Base-by-base conservation (phyloP, 1,140 invertebrate genomes). In the Philopotamus ludificatus region DNA sequence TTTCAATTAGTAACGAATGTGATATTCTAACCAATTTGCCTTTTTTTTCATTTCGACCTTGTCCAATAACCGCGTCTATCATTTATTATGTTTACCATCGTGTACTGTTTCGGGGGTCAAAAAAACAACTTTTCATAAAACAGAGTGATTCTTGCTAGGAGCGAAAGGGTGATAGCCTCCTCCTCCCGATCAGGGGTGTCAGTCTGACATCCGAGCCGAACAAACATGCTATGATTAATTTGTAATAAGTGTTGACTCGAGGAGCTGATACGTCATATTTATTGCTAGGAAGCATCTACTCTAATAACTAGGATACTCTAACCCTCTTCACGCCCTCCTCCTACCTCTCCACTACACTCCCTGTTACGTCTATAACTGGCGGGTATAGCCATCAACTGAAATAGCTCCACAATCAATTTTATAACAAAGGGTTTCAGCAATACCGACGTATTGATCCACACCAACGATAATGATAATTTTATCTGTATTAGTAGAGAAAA, bases 211-310 rank as follows among this genome's bases (percentile, higher is more conserved):
- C 26, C 47, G 42, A 62, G 49, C 49, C 26, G 25, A 64, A 64
- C 51, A 61, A 68, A 68, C 57, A 65, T 49, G 49, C 34, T 18
- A 62, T 65, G 67, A 68, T 68, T 68, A 68, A 65, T 68, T 68
- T 59, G 47, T 68, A 68, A 61, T 60, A 68, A 68, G 51, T 68
- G 62, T 68, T 65, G 67, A 61, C 62, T 61, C 42, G 54, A 57
- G 20, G 54, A 42, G 54, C 34, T 57, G 54, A 57, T 57, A 57
- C 21, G 39, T 28, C 51, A 55, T 55, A 55, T 55, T 55, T 55
- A 55, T 55, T 55, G 28, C 23, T 39, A 8, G 51, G 20, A 55
- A 55, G 12, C 20, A 16, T 34, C 28, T n/a, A n/a, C n/a, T n/a
- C 22, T 12, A 25, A 21, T 8, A 44, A 44, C 41, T 51, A 22